phyloP scores from a whole-genome alignment of 2,797 vertebrate species.

The Cryptoblepharus egeriae region DNA sequence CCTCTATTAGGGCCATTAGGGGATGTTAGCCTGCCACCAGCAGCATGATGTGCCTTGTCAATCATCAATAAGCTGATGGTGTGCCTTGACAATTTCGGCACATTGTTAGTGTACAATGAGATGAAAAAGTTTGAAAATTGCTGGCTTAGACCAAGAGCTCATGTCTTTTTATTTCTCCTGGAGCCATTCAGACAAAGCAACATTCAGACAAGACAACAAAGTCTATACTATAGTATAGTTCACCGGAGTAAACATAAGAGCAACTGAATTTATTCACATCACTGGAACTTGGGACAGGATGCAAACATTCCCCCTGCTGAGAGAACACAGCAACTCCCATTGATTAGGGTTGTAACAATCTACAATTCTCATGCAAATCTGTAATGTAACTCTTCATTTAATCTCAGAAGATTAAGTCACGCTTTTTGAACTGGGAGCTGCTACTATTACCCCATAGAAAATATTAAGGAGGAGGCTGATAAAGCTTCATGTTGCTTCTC shows the following conservation, averaged over 20 bases:
- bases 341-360: neutral
- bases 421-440: slow-evolving; percentile 24
- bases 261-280: neutral
- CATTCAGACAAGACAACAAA: neutral
- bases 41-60: no score
- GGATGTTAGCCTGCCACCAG: no score
- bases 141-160: neutral
- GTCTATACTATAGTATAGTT: neutral
- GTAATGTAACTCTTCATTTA: no score
- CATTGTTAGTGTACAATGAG: no score
- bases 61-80: no score
- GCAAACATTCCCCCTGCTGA: neutral
- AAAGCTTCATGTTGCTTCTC: slow-evolving; percentile 34
- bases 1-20: no score
- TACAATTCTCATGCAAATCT: neutral
- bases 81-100: no score
- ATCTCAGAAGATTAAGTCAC: slow-evolving; percentile 18
- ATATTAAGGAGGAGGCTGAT: slow-evolving; percentile 35
- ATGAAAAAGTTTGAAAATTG: no score
- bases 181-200: no score
- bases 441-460: slow-evolving; percentile 35
- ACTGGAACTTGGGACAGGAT: neutral
- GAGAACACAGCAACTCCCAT: neutral
- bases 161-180: neutral
- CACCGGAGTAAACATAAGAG: neutral